Evolutionary conservation across 2,797 vertebrate genomes (phyloP).

Genomic region (Mionectes olivaceus): DNA sequence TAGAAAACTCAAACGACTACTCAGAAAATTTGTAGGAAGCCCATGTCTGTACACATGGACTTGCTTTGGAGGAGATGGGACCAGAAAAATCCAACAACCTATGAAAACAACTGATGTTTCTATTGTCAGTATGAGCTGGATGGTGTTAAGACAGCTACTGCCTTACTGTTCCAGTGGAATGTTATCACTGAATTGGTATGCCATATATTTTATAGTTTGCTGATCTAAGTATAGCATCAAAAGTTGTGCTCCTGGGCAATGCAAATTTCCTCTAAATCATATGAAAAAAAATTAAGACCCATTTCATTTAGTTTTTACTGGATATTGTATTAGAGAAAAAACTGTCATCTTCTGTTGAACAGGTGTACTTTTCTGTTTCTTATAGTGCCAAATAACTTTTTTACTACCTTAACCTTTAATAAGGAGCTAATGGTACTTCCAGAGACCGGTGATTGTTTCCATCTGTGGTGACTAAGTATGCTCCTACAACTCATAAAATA

Average conservation of each 20-base stretch:
- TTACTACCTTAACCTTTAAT: not conserved
- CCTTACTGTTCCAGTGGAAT: not conserved
- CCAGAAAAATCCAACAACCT: not conserved
- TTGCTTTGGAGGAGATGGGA: not conserved
- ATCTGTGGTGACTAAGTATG: not conserved
- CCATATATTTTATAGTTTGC: not conserved
- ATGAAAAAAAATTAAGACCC: not conserved
- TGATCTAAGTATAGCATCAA: not conserved
- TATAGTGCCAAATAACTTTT: not conserved
- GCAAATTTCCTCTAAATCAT: not conserved
- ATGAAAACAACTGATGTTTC: not conserved
- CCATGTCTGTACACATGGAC: not conserved
- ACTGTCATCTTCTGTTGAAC: not conserved
- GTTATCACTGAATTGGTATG: not conserved
- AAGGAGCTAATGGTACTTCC: not conserved
- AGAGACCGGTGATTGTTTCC: not conserved
- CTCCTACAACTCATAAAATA: not conserved
- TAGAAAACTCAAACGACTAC: not conserved
- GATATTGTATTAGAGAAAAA: not conserved
- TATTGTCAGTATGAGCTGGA: not conserved
- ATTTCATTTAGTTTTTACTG: not conserved
- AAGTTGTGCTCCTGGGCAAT: not conserved
- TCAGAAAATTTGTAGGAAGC: not conserved
- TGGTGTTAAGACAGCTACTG: not conserved
- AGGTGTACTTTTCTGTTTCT: not conserved